These are phyloP conservation scores for Lineus longissimus DNA, from an alignment of 1,140 invertebrate genomes.

Conservation along the genomic window DNA sequence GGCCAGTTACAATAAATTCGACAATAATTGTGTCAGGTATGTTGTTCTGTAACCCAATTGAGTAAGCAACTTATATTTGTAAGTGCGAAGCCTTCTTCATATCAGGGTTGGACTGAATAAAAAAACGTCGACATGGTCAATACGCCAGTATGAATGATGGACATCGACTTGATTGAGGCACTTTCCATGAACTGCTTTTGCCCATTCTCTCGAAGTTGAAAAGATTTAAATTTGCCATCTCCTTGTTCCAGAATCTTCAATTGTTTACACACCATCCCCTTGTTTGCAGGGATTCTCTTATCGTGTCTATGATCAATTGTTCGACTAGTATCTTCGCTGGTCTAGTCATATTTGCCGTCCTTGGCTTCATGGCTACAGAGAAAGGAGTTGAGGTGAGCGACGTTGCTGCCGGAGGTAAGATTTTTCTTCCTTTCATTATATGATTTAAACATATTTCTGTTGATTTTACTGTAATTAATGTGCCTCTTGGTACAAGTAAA, in stretches of 20 bases:
- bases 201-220: too few relatives aligned
- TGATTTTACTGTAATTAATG: too few relatives aligned
- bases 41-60: constrained; percentile 61
- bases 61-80: too few relatives aligned
- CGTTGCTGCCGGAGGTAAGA: constrained; percentile 45
- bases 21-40: constrained; percentile 76
- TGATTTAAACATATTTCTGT: not conserved
- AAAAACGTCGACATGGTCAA: too few relatives aligned
- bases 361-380: constrained; percentile 63
- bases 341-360: constrained; percentile 94
- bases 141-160: too few relatives aligned
- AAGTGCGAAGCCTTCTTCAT: too few relatives aligned
- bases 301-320: constrained; percentile 92
- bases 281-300: constrained; percentile 70
- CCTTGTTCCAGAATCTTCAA: not conserved
- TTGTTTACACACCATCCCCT: not conserved
- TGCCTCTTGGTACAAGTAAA: not conserved
- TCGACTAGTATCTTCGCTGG: constrained; percentile 96
- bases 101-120: too few relatives aligned
- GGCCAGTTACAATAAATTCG: constrained; percentile 87
- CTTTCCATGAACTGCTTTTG: too few relatives aligned
- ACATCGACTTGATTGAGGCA: too few relatives aligned
- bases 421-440: not conserved
- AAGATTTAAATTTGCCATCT: too few relatives aligned
- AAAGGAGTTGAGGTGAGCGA: constrained; percentile 40